These are phyloP conservation scores for Volucella inanis DNA, from an alignment of 2,888 invertebrate genomes.

Conservation along the genomic window DNA sequence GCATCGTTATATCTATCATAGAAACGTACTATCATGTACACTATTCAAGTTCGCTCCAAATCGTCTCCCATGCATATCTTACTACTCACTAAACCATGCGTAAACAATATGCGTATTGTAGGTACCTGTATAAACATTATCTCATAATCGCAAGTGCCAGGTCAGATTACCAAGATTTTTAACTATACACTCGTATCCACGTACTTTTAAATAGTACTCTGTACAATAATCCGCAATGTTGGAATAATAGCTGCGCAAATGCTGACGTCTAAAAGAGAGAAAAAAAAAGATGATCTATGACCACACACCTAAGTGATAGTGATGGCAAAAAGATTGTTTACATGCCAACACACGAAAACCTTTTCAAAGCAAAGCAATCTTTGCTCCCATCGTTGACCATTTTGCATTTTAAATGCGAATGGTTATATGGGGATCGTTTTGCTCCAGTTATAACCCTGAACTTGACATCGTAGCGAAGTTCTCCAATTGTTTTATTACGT, in stretches of 20 bases:
- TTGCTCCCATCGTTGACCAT: slow-evolving; percentile 1
- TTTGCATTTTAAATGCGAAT: slow-evolving; percentile 29
- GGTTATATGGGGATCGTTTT: slow-evolving; percentile 45
- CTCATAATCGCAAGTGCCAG: slow-evolving; percentile 5
- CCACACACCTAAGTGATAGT: slow-evolving; percentile 20
- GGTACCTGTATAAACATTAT: slow-evolving; percentile 9
- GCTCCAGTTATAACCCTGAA: slow-evolving; percentile 72
- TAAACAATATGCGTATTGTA: slow-evolving; percentile 27
- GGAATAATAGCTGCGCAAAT: slow-evolving; percentile 30
- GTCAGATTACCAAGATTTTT: slow-evolving; percentile 42
- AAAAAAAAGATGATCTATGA: slow-evolving; percentile 57
- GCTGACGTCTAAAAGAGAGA: background rate
- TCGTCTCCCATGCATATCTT: slow-evolving; percentile 53
- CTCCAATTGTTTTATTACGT: slow-evolving; percentile 60
- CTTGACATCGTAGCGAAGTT: slow-evolving; percentile 59
- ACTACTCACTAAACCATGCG: slow-evolving; percentile 9
- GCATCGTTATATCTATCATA: slow-evolving; percentile 13
- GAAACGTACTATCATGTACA: slow-evolving; percentile 8
- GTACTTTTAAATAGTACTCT: slow-evolving; percentile 10
- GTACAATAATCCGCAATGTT: slow-evolving; percentile 13
- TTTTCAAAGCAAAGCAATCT: background rate
- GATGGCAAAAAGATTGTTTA: background rate
- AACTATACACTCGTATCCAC: background rate
- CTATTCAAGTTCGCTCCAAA: slow-evolving; percentile 37
- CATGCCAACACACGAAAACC: background rate